Percentiles rank a stretch among this genome's conserved stretches.
These are phyloP conservation scores for Phylloscopus whistleri DNA, from an alignment of 2,113 vertebrate genomes.

Conservation along the genomic window DNA sequence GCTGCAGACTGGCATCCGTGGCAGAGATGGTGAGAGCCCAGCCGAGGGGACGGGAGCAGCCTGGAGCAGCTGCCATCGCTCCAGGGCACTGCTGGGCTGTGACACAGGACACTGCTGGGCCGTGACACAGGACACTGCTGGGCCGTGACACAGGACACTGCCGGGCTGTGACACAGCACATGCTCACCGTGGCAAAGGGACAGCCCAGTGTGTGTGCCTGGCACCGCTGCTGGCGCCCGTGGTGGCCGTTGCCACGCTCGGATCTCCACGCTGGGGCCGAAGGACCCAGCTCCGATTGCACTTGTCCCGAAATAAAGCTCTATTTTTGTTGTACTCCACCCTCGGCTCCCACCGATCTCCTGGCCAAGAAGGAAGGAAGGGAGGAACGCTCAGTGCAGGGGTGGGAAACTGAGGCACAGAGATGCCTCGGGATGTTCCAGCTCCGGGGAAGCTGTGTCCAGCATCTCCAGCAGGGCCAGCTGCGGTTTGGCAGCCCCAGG, in stretches of 20 bases:
- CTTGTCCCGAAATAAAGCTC: constrained; percentile 58
- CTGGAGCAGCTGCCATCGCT: neutral
- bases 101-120: neutral
- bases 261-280: accelerated
- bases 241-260: neutral
- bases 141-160: neutral
- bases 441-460: accelerated
- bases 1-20: neutral
- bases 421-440: neutral
- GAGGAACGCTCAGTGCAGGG: accelerated
- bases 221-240: accelerated
- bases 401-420: neutral
- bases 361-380: neutral
- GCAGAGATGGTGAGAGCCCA: neutral
- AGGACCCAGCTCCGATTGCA: neutral
- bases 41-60: accelerated
- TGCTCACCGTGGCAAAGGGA: neutral
- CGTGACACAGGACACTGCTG: accelerated
- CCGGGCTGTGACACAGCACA: neutral
- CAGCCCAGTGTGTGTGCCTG: accelerated
- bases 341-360: neutral
- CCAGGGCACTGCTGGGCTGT: neutral
- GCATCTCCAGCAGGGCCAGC: neutral
- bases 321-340: constrained; percentile 57
- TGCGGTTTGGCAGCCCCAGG: accelerated